A percentile compares a stretch with the other conserved stretches of the same genome.
Conservation (phyloP, 2,888 invertebrate genomes). For the Parnassius apollo region DNA sequence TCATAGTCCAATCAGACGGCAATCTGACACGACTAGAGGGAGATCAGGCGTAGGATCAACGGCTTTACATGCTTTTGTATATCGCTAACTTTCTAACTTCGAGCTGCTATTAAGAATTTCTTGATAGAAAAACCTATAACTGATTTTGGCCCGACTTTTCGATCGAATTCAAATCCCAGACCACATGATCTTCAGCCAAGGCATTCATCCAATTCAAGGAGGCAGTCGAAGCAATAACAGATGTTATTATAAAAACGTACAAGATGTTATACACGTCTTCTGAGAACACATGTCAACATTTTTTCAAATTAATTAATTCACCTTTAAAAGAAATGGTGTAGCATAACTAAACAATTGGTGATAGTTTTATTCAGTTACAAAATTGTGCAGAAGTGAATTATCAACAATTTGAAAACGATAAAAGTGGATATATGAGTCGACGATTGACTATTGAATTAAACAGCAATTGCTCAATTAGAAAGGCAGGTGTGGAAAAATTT, state of each 20-base stretch:
- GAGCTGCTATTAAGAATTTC: no score
- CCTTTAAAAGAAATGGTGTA: slow-evolving; percentile 3
- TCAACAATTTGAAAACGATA: slow-evolving; percentile 2
- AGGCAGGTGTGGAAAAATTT: slow-evolving; percentile 1
- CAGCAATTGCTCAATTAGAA: slow-evolving; percentile 1
- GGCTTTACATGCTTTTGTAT: no score
- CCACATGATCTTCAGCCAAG: no score
- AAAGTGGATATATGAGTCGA: slow-evolving; percentile 5
- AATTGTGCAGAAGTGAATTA: background rate
- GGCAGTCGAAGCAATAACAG: background rate
- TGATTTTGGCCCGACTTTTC: no score
- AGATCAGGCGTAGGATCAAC: no score
- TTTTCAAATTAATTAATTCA: slow-evolving; percentile 1
- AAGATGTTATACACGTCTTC: background rate
- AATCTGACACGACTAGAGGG: no score
- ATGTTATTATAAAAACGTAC: background rate
- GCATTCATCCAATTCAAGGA: no score
- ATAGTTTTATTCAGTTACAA: background rate
- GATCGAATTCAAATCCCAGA: no score
- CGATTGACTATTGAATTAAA: slow-evolving; percentile 5
- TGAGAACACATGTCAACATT: background rate
- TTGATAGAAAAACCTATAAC: no score
- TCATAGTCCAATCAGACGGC: no score
- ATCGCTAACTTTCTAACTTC: no score
- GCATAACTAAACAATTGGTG: background rate